phyloP scores from a whole-genome alignment of 1,140 invertebrate genomes.

The Drosophila bifasciata region DNA sequence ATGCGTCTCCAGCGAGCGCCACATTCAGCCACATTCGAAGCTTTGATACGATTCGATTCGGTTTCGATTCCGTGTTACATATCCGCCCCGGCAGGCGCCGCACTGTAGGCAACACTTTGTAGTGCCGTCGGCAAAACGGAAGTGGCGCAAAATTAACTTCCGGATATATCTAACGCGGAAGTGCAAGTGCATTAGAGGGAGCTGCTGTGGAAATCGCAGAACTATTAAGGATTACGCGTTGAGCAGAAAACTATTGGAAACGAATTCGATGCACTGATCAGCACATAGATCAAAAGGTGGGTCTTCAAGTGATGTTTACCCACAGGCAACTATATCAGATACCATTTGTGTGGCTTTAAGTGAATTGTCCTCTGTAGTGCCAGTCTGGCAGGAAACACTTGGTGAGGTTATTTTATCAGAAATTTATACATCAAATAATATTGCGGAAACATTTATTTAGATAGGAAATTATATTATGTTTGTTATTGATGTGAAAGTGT shows the following conservation, averaged over 20 bases:
- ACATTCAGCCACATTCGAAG: constrained; percentile 13
- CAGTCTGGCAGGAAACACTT: too few species aligned
- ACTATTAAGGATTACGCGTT: constrained; percentile 22
- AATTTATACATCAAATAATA: too few species aligned
- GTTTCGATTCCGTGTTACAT: constrained; percentile 13
- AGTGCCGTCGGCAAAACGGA: constrained; percentile 47
- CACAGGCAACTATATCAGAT: too few species aligned
- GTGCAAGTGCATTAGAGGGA: not conserved
- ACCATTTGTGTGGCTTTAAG: too few species aligned
- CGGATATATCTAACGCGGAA: constrained; percentile 3
- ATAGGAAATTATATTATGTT: too few species aligned
- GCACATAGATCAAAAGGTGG: constrained; percentile 16
- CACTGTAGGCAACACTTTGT: constrained; percentile 52
- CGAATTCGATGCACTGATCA: constrained; percentile 1
- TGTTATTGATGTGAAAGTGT: too few species aligned
- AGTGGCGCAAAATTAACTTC: not conserved
- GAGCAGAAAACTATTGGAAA: not conserved
- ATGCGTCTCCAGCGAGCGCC: constrained; percentile 29
- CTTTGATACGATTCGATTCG: constrained; percentile 17
- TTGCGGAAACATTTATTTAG: too few species aligned
- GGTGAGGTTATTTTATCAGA: too few species aligned
- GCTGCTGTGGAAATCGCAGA: not conserved
- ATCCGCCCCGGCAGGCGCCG: constrained; percentile 33
- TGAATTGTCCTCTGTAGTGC: too few species aligned
- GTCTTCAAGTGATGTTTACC: not conserved